phyloP scores from a whole-genome alignment of 2,888 invertebrate genomes.

The Crepidodera aurea region DNA sequence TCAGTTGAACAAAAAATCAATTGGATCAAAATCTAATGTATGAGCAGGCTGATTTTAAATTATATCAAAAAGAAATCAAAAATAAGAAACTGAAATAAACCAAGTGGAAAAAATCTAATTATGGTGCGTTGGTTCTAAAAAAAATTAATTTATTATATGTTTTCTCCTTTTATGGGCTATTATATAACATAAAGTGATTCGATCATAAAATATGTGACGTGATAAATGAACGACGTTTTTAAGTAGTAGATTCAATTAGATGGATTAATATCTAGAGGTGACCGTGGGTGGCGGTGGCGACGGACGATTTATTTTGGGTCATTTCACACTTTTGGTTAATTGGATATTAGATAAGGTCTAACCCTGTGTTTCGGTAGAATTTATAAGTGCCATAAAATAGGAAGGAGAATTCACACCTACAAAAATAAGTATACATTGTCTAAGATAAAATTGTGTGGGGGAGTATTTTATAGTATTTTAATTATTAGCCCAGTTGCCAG shows the following conservation, averaged over 20 bases:
- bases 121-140: too few species aligned
- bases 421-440: too few species aligned
- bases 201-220: neutral
- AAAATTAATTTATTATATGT: too few species aligned
- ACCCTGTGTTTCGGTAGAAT: neutral
- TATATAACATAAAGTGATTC: neutral
- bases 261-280: neutral
- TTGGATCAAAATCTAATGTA: too few species aligned
- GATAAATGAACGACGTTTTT: neutral
- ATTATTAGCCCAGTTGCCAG: too few species aligned
- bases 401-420: neutral
- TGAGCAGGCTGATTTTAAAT: too few species aligned
- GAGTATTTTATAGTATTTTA: too few species aligned
- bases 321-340: conserved; percentile 3
- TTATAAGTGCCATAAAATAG: neutral
- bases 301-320: neutral
- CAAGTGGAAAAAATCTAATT: too few species aligned
- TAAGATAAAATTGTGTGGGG: too few species aligned
- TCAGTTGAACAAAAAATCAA: neutral
- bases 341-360: neutral
- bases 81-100: too few species aligned
- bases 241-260: neutral
- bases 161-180: too few species aligned
- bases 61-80: too few species aligned
- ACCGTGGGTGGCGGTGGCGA: neutral